Percentiles rank a stretch among this genome's conserved stretches.
Conservation (phyloP, 2,888 invertebrate genomes). For the Erebia epiphron region DNA sequence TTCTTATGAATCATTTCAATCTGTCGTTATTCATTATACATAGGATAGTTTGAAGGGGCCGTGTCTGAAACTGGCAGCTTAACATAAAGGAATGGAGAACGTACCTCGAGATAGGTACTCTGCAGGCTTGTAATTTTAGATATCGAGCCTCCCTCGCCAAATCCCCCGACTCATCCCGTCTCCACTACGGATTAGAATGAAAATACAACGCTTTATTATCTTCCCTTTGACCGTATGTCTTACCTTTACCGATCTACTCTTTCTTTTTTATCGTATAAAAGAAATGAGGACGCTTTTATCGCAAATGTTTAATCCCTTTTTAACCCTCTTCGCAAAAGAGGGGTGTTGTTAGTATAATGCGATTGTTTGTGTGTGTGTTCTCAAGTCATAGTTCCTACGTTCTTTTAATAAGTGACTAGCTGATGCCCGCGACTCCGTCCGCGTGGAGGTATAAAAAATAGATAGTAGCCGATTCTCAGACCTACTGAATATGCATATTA, state of each 20-base stretch:
- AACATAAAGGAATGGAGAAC: conserved; percentile 73
- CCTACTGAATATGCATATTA: too few relatives aligned
- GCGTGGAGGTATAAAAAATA: too few relatives aligned
- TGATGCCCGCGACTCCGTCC: too few relatives aligned
- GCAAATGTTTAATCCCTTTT: conserved; percentile 26
- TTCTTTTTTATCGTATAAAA: conserved; percentile 51
- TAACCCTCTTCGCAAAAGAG: conserved; percentile 10
- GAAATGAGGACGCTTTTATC: conserved; percentile 56
- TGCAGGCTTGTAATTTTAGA: conserved; percentile 80
- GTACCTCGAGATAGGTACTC: conserved; percentile 74
- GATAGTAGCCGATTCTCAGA: too few relatives aligned
- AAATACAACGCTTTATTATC: conserved; percentile 79
- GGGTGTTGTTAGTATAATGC: not conserved
- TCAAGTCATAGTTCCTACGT: not conserved
- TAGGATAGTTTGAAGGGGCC: conserved; percentile 69
- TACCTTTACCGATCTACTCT: conserved; percentile 63
- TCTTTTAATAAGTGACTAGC: too few relatives aligned
- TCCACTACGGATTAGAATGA: conserved; percentile 75
- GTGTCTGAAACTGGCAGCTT: conserved; percentile 76
- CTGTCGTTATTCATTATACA: conserved; percentile 60
- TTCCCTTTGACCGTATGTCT: conserved; percentile 77
- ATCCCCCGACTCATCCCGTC: conserved; percentile 62
- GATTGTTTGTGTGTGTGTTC: conserved; percentile 1
- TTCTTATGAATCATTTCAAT: conserved; percentile 25
- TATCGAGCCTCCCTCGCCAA: conserved; percentile 69